Conservation (phyloP, 2,888 invertebrate genomes). For the Cotesia congregata region DNA sequence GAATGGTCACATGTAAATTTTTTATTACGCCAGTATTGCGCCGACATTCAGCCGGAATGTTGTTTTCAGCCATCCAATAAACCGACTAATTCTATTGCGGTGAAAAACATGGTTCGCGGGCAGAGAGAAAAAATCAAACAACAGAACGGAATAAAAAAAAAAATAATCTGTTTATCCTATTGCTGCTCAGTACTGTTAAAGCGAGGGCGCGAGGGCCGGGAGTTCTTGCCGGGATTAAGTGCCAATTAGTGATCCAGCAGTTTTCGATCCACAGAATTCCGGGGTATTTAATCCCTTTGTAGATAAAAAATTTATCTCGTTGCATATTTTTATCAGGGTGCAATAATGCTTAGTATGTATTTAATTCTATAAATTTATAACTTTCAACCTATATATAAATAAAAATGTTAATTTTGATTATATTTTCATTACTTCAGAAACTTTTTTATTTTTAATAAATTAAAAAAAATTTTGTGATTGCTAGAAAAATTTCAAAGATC, state of each 20-base stretch:
- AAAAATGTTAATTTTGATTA: too few relatives aligned
- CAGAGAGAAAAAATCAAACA: neutral
- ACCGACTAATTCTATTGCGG: conserved; percentile 1
- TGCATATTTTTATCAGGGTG: neutral
- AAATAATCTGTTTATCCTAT: conserved; percentile 8
- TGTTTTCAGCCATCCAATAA: neutral
- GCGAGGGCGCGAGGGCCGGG: neutral
- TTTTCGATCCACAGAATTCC: neutral
- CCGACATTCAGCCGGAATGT: neutral
- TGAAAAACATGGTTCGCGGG: neutral
- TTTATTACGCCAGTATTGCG: neutral
- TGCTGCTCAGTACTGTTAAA: neutral
- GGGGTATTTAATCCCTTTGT: neutral
- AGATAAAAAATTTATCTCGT: neutral
- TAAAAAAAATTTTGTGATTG: too few relatives aligned
- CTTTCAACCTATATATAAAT: too few relatives aligned
- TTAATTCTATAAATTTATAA: too few relatives aligned
- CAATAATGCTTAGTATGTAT: neutral
- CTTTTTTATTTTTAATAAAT: too few relatives aligned
- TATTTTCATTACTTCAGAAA: too few relatives aligned
- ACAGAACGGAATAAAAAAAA: neutral
- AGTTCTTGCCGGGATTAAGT: conserved; percentile 3
- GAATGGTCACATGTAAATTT: neutral
- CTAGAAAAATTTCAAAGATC: too few relatives aligned
- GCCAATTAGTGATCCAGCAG: neutral